phyloP scores from a whole-genome alignment of 2,797 vertebrate species.

The Denticeps clupeoides region DNA sequence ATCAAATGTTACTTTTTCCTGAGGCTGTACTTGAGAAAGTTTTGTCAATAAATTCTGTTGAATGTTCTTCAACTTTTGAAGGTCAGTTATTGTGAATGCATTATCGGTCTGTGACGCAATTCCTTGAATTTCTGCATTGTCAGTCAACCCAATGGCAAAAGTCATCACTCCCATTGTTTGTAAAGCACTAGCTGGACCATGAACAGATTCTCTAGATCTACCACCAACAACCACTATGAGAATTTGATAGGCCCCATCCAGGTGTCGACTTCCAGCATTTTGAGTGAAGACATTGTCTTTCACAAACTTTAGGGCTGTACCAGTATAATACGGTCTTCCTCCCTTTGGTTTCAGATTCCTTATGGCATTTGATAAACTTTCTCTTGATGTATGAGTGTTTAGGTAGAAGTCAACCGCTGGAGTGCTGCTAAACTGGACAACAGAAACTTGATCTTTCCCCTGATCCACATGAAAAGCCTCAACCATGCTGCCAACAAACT shows the following conservation, averaged over 20 bases:
- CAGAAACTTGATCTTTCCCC: constrained; percentile 51
- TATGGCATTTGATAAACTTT: constrained; percentile 39
- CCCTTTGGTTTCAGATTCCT: constrained; percentile 49
- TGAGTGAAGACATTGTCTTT: constrained; percentile 44
- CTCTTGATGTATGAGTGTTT: constrained; percentile 42
- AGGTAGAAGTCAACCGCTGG: constrained; percentile 48
- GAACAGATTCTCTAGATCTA: constrained; percentile 55
- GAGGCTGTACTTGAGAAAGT: constrained; percentile 27
- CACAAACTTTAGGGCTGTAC: constrained; percentile 53
- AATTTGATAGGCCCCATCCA: constrained; percentile 45
- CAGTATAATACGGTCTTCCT: constrained; percentile 54
- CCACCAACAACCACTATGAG: constrained; percentile 50
- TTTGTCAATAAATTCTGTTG: constrained; percentile 36
- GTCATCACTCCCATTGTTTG: constrained; percentile 44
- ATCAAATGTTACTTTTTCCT: constrained; percentile 22
- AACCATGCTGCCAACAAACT: constrained; percentile 49
- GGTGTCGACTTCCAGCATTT: constrained; percentile 36
- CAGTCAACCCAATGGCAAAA: constrained; percentile 50
- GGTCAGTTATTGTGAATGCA: constrained; percentile 42
- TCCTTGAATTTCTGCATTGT: constrained; percentile 42
- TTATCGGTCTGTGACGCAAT: constrained; percentile 44
- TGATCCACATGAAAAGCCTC: constrained; percentile 44
- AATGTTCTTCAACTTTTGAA: constrained; percentile 42
- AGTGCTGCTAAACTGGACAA: constrained; percentile 60
- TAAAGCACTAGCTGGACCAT: constrained; percentile 43